A percentile compares a stretch with the other conserved stretches of the same genome.
Evolutionary conservation across 92 coral and sea anemone genomes (phyloP).

Genomic region (Metridium senile): DNA sequence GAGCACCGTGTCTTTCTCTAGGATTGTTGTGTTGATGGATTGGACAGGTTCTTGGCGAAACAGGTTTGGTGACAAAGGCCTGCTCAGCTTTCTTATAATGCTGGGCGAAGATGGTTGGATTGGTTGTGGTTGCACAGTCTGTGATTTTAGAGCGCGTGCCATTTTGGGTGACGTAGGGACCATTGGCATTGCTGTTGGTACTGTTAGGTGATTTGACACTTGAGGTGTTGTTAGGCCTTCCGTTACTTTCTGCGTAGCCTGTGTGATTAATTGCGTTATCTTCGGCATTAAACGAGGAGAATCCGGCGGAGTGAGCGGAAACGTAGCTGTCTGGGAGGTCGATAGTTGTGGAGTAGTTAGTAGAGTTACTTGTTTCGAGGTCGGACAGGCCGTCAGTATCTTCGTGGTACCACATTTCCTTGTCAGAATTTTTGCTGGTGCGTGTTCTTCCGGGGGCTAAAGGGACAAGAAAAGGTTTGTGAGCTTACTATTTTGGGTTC

Average conservation of each 20-base stretch:
- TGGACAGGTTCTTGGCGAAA: conserved; percentile 26
- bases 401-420: conserved; percentile 23
- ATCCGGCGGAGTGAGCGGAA: conserved; percentile 12
- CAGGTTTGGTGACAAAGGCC: conserved; percentile 22
- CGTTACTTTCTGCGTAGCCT: conserved; percentile 28
- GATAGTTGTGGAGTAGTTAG: conserved; percentile 39
- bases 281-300: conserved; percentile 29
- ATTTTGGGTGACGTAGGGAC: conserved; percentile 38
- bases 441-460: conserved; percentile 30
- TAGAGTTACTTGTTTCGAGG: conserved; percentile 54
- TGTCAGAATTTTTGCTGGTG: conserved; percentile 16
- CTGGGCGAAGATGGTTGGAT: conserved; percentile 18
- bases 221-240: conserved; percentile 13
- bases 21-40: conserved; percentile 23
- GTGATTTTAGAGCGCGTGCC: conserved; percentile 14
- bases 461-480: not conserved
- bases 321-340: conserved; percentile 32
- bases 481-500: no score
- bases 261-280: conserved; percentile 32
- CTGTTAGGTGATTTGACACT: conserved; percentile 14
- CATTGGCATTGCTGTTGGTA: conserved; percentile 20
- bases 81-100: conserved; percentile 12
- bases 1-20: not conserved
- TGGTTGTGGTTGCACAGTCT: not conserved
- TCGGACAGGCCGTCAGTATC: conserved; percentile 31